These are phyloP conservation scores for Gastracanthus pulcherrimus DNA, from an alignment of 2,888 invertebrate genomes.

Conservation along the genomic window DNA sequence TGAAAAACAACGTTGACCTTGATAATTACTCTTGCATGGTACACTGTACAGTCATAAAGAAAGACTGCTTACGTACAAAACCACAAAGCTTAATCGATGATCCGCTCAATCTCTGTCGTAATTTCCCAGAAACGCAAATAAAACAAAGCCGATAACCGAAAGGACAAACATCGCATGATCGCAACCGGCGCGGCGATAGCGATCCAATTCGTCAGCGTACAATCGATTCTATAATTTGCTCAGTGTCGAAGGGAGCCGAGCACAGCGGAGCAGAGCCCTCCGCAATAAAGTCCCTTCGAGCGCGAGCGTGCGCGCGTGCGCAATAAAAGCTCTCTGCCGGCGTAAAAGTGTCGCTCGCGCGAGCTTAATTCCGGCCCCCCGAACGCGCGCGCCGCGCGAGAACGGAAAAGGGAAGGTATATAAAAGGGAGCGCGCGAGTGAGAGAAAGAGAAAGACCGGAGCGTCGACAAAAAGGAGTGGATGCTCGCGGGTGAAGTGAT, in stretches of 20 bases:
- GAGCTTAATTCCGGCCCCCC: conserved; percentile 8
- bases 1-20: too few relatives aligned
- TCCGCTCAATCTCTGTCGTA: too few relatives aligned
- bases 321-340: conserved; percentile 33
- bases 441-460: not conserved
- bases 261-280: too few relatives aligned
- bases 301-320: too few relatives aligned
- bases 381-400: not conserved
- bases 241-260: too few relatives aligned
- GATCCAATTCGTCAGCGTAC: conserved; percentile 32
- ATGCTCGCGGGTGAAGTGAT: not conserved
- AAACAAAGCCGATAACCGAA: too few relatives aligned
- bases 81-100: too few relatives aligned
- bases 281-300: too few relatives aligned
- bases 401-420: conserved; percentile 5
- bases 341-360: conserved; percentile 21
- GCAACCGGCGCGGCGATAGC: not conserved
- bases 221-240: not conserved
- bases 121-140: too few relatives aligned
- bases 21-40: too few relatives aligned
- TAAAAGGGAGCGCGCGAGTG: not conserved
- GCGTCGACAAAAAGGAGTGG: conserved; percentile 1
- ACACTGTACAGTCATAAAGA: too few relatives aligned
- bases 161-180: conserved; percentile 26
- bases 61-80: too few relatives aligned